Evolutionary conservation across 2,888 invertebrate species (phyloP), one percentile per base, ranked within the genome.

Genomic region (Xanthorhoe spadicearia): DNA sequence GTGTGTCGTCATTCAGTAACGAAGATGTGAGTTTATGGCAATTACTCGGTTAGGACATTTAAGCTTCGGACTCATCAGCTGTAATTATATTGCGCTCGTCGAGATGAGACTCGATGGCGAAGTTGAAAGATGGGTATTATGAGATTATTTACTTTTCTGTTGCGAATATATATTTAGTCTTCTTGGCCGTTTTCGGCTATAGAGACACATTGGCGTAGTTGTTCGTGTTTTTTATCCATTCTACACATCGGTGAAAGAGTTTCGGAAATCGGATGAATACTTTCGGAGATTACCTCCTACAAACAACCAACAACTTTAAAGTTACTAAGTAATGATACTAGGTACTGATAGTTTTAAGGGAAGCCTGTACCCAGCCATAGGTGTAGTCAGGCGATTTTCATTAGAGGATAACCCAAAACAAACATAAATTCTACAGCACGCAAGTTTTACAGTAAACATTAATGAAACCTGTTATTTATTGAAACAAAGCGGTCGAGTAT

Each of bases 21-120:
- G 68, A 72, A 69, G 72, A 68, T 56, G 64, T 43, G 66, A 66
- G 69, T 67, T 64, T 68, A 69, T 77, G 80, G 80, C 86, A 88
- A 89, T 88, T 88, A 89, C 82, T 85, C 84, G 83, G 89, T 90
- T 90, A 89, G 84, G 81, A 79, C 77, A 68, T 68, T 68, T 60
- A 53, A 60, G 56, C 35, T 59, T 74, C 81, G 78, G 80, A 77
- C 81, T 89, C 85, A 89, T 89, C 83, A 85, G 84, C 77, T 59
- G 78, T 90, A 90, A 90, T 90, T 88, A 88, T 83, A 89, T 89
- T 90, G 89, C 87, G 87, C 82, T 65, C 32, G 43, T 15, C 54
- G 19, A 58, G 46, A 46, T 48, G 32, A 52, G 52, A 18, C 43
- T 17, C 17, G 38, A 50, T 59, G 50, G 56, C 52, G 8, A 10